phyloP scores from a whole-genome alignment of 2,113 vertebrate genomes.

The Python bivittatus region DNA sequence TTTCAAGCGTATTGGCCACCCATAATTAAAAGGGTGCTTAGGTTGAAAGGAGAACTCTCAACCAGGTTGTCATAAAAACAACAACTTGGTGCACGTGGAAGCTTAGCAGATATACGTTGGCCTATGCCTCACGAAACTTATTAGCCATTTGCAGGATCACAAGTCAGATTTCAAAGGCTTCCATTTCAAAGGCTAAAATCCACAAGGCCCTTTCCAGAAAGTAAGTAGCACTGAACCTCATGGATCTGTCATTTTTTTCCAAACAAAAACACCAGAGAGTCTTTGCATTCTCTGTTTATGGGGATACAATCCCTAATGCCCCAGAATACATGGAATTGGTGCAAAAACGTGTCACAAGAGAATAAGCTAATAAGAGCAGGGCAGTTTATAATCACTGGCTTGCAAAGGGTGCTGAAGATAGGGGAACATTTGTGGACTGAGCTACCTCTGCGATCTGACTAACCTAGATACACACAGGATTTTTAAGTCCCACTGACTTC shows the following conservation, averaged over 20 bases:
- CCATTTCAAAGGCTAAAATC: not conserved
- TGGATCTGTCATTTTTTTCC: not conserved
- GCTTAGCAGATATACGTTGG: not conserved
- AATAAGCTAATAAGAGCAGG: not conserved
- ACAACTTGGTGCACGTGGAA: not conserved
- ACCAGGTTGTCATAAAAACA: not conserved
- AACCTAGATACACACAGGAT: not conserved
- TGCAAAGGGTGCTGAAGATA: not conserved
- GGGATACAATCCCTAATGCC: not conserved
- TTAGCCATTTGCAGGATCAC: not conserved
- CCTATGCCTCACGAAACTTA: not conserved
- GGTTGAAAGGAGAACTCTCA: too few relatives aligned
- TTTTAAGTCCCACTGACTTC: not conserved
- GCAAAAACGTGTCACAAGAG: not conserved
- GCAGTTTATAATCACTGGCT: not conserved
- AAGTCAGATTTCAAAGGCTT: not conserved
- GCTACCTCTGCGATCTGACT: not conserved
- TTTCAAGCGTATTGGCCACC: not conserved
- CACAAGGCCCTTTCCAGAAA: not conserved
- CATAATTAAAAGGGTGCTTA: not conserved
- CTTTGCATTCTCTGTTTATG: not conserved
- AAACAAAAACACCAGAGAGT: not conserved
- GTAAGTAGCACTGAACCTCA: not conserved
- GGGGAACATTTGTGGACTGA: not conserved
- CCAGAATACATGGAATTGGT: not conserved